These are phyloP conservation scores for Platycheirus rosarum DNA, from an alignment of 2,888 invertebrate species.

Conservation along the genomic window DNA sequence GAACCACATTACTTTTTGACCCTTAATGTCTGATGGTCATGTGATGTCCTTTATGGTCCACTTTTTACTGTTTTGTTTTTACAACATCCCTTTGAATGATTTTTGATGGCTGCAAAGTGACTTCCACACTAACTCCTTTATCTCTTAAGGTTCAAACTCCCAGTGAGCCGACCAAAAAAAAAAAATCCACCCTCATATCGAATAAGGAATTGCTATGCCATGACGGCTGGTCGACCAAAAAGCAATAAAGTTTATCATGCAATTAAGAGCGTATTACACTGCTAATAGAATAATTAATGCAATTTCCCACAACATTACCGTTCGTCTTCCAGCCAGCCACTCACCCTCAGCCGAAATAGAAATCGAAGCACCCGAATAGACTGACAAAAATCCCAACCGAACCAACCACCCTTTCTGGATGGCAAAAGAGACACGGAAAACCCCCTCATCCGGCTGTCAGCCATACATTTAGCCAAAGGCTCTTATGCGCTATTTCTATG, in stretches of 20 bases:
- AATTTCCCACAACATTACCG: slow-evolving; percentile 83
- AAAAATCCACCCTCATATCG: slow-evolving; percentile 10
- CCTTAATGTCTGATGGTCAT: slow-evolving; percentile 1
- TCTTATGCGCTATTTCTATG: slow-evolving; percentile 75
- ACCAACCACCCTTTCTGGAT: slow-evolving; percentile 74
- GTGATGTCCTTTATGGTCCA: background rate
- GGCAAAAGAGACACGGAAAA: slow-evolving; percentile 26
- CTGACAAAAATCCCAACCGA: slow-evolving; percentile 79
- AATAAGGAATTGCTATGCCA: slow-evolving; percentile 1
- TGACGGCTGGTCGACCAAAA: slow-evolving; percentile 75
- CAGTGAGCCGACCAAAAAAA: background rate
- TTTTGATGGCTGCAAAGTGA: background rate
- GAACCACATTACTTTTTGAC: slow-evolving; percentile 43
- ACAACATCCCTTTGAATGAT: slow-evolving; percentile 11
- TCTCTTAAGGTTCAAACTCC: slow-evolving; percentile 2
- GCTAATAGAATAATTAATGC: slow-evolving; percentile 83
- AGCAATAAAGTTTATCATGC: slow-evolving; percentile 83
- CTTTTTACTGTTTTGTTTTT: background rate
- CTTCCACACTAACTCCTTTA: slow-evolving; percentile 23
- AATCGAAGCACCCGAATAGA: slow-evolving; percentile 70
- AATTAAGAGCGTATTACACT: slow-evolving; percentile 83
- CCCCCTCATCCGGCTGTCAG: slow-evolving; percentile 17
- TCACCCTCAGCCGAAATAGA: slow-evolving; percentile 52
- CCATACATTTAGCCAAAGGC: slow-evolving; percentile 48
- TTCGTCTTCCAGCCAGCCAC: slow-evolving; percentile 55